Base-by-base conservation (phyloP, 2,797 vertebrate species). In the Erpetoichthys calabaricus region DNA sequence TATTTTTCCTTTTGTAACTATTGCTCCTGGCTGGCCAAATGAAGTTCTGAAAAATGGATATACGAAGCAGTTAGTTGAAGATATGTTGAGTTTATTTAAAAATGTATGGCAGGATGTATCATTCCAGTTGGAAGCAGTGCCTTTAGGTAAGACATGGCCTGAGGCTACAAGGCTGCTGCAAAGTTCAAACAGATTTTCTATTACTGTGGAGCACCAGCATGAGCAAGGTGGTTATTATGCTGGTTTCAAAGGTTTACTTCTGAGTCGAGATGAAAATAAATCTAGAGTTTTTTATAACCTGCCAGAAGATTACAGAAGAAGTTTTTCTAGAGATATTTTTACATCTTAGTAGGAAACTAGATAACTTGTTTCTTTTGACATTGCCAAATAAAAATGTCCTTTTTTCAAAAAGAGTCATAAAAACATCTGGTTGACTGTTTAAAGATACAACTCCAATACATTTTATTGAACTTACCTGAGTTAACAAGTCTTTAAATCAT, bases 1-100 rank as follows among this genome's bases (percentile, higher is more conserved):
- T 7, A 56, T 84, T 41, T 90, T 88, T 59, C 85, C 87, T 4
- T 72, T 75, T 0, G 73, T 87, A 60, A 88, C 88, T 0, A 43
- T 89, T 5, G 87, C 84, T 7, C 83, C 77, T 0, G 59, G 70
- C 47, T 85, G 83, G 82, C 81, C 83, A 0, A 10, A 56, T 42
- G 75, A 77, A 56, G 65, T 57, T 42, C 68, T 88, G 58, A 57
- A 7, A 2, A 55, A 64, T 25, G 80, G 81, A 45, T 84, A 84
- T 52, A 57, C 67, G 3, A 62, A 68, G 3, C 60, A 58, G 56
- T 10, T 83, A 62, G 59, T 83, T 53, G 63, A 69, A 5, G 74
- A 84, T 9, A 85, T 85, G 81, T 60, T 80, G 8, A 59, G 60
- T 7, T 65, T 82, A 7, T 78, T 67, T 55, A 8, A 60, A 57